Evolutionary conservation across 2,113 vertebrate species (phyloP).

Genomic region (Misgurnus mizolepis): DNA sequence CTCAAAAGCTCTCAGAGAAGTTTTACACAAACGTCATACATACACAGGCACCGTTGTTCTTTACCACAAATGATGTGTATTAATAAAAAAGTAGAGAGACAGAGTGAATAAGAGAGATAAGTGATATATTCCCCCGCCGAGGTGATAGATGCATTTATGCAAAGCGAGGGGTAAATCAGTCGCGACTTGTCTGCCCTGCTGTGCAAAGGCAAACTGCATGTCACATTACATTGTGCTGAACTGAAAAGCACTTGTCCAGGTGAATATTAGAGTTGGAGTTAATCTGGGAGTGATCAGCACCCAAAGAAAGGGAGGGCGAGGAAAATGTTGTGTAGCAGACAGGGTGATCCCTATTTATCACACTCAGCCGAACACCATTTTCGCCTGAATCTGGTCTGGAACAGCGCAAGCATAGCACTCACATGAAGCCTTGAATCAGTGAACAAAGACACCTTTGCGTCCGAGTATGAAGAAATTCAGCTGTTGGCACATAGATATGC

Average conservation of each 20-base stretch:
- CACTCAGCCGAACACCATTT: constrained; percentile 52
- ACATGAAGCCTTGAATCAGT: constrained; percentile 52
- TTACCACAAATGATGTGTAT: constrained; percentile 2
- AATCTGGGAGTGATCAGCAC: constrained; percentile 47
- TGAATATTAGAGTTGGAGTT: constrained; percentile 46
- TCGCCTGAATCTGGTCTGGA: constrained; percentile 66
- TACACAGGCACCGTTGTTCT: constrained; percentile 5
- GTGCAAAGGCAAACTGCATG: constrained; percentile 46
- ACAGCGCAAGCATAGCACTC: constrained; percentile 73
- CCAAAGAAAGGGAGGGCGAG: constrained; percentile 38
- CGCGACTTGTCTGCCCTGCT: constrained; percentile 16
- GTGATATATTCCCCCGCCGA: constrained; percentile 13
- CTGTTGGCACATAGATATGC: constrained; percentile 74
- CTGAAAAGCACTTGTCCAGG: constrained; percentile 47
- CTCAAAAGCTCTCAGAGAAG: constrained; percentile 29
- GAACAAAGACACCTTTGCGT: constrained; percentile 73
- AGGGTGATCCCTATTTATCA: constrained; percentile 72
- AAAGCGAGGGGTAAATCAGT: constrained; percentile 41
- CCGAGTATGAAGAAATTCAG: constrained; percentile 70
- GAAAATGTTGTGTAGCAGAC: constrained; percentile 55
- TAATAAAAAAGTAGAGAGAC: constrained; percentile 17
- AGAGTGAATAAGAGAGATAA: constrained; percentile 22
- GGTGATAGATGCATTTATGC: constrained; percentile 45
- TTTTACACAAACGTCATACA: constrained; percentile 5
- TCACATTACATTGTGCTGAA: constrained; percentile 52